phyloP scores from a whole-genome alignment of 53 echinoderm and acorn worm genomes.

The Hippasteria phrygiana region DNA sequence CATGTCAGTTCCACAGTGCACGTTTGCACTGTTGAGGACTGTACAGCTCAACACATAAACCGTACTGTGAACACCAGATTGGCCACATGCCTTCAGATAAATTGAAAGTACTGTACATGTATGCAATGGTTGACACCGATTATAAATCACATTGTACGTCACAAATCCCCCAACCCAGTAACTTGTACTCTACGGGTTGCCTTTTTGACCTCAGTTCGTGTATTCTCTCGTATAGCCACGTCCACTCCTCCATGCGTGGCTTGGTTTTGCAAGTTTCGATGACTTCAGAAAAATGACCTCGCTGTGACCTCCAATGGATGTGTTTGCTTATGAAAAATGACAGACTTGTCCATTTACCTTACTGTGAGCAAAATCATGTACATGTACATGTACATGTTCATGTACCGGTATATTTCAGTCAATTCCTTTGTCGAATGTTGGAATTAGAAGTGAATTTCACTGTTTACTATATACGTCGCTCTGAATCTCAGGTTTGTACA shows the following conservation, averaged over 20 bases:
- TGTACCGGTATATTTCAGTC: no score
- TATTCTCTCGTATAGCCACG: constrained; percentile 17
- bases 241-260: neutral
- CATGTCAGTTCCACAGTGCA: no score
- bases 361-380: neutral
- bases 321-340: neutral
- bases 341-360: neutral
- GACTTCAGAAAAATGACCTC: neutral
- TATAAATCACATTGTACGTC: constrained; percentile 1
- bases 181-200: neutral
- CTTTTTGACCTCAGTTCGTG: constrained; percentile 24
- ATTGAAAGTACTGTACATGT: neutral
- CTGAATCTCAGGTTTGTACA: no score
- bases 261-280: neutral
- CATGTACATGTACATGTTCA: no score
- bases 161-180: neutral
- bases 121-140: neutral
- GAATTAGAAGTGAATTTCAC: no score
- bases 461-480: no score
- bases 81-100: no score
- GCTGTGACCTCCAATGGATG: neutral
- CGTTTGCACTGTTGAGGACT: no score
- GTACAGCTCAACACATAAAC: no score
- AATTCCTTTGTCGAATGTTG: no score
- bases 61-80: no score